Percentiles rank a stretch among this genome's conserved stretches.
These are phyloP conservation scores for Phortica okadai DNA, from an alignment of 2,888 invertebrate genomes.

Conservation along the genomic window DNA sequence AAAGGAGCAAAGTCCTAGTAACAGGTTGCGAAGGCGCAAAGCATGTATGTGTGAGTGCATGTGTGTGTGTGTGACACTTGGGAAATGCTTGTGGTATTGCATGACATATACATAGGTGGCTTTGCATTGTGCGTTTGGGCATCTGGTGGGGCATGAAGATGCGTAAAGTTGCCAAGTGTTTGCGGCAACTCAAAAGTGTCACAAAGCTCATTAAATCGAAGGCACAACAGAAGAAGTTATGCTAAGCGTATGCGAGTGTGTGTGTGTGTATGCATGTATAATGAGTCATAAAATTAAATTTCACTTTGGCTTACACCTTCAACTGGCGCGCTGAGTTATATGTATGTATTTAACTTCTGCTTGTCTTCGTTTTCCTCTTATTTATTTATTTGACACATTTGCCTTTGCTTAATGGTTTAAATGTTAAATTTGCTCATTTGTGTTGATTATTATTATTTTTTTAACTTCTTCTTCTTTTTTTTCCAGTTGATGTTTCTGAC, in stretches of 20 bases:
- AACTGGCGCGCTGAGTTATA: not conserved
- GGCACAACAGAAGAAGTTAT: not conserved
- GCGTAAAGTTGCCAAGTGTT: conserved; percentile 22
- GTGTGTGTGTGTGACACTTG: not conserved
- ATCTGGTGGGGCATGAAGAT: not conserved
- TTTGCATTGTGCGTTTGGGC: not conserved
- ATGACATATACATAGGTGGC: not conserved
- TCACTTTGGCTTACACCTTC: conserved; percentile 40
- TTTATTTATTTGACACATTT: conserved; percentile 1
- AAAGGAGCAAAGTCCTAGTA: not conserved
- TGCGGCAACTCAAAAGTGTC: conserved; percentile 47
- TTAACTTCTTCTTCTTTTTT: not conserved
- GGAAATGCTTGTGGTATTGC: not conserved
- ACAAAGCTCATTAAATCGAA: conserved; percentile 61
- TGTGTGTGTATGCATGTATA: conserved; percentile 50
- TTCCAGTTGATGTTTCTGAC: conserved; percentile 1
- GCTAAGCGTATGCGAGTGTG: conserved; percentile 35
- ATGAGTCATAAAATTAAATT: conserved; percentile 66
- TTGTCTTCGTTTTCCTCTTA: not conserved
- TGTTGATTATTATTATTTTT: conserved; percentile 1
- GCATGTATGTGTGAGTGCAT: not conserved
- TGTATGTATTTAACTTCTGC: not conserved
- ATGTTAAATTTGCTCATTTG: conserved; percentile 33
- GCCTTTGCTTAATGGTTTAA: conserved; percentile 27
- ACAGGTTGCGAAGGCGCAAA: not conserved